Evolutionary conservation across 1,140 invertebrate genomes (phyloP).

Genomic region (Ips nitidus): DNA sequence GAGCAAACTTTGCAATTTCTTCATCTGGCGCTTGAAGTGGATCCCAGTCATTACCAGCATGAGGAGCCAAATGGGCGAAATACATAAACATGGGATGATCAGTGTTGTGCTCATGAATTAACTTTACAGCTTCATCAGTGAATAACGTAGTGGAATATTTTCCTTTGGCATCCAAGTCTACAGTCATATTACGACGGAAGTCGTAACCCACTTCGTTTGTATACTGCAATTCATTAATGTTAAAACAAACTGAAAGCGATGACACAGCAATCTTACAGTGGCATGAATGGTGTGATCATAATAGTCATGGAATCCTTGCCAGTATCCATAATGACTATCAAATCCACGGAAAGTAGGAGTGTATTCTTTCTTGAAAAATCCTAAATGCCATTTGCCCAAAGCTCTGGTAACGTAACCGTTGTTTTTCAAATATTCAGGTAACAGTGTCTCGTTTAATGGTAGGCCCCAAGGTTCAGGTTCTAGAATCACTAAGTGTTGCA

Average conservation of each 20-base stretch:
- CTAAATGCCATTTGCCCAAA: conserved; percentile 91
- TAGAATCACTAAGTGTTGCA: conserved; percentile 76
- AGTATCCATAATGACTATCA: conserved; percentile 82
- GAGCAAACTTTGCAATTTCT: conserved; percentile 70
- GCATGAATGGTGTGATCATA: conserved; percentile 69
- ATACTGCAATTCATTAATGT: conserved; percentile 38
- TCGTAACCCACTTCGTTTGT: conserved; percentile 62
- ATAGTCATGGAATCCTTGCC: conserved; percentile 81
- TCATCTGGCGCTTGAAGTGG: conserved; percentile 82
- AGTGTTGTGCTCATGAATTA: conserved; percentile 69
- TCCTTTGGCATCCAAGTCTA: conserved; percentile 61
- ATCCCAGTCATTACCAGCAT: conserved; percentile 68
- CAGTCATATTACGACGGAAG: conserved; percentile 64
- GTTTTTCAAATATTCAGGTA: conserved; percentile 75
- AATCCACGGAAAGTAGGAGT: conserved; percentile 82
- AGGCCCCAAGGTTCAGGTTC: conserved; percentile 74
- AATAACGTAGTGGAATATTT: conserved; percentile 82
- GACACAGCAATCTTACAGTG: conserved; percentile 50
- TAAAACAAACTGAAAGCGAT: neutral
- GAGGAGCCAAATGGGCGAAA: conserved; percentile 80
- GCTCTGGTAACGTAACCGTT: conserved; percentile 79
- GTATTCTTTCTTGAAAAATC: conserved; percentile 68
- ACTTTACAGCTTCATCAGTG: conserved; percentile 69
- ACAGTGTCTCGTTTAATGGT: conserved; percentile 63
- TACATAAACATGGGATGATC: conserved; percentile 79